Evolutionary conservation across 2,888 invertebrate species (phyloP), one percentile per base, ranked within the genome.

Genomic region (Achlya flavicornis): DNA sequence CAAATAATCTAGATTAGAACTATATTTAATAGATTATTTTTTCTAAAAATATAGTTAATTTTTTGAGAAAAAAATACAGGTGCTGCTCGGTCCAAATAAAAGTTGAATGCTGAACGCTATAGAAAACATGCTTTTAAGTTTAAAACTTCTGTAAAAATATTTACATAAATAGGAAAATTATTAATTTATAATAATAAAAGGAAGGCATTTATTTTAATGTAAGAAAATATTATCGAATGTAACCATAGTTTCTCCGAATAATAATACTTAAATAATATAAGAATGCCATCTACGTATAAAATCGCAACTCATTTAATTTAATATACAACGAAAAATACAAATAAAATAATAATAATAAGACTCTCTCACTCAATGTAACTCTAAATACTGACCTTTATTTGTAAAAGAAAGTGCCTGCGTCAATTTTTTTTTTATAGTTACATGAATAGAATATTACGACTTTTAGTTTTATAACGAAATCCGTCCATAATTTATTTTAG

Each of bases 401-500:
- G 26, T 59, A 38, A 35, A n/a, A 58, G 7, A 41, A 41, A 12
- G 12, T 41, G 41, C 41, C 12, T 41, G 41, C 12, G 41, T 41
- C 41, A 12, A 11, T 41, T 0, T 41, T 41, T 4, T 12, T 12
- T 12, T 12, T 0, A 12, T 41, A 35, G 35, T 12, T 41, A 41
- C 7, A 41, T 41, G 12, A 6, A 12, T 41, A 41, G 38, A 43
- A 32, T 43, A 32, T 32, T 61, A 33, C 33, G 43, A 66, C 66
- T 41, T 67, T 69, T 67, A 64, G 32, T 63, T 43, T 64, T 64
- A 67, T 64, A 74, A 75, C 71, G 72, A 64, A 73, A 73, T 69
- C 78, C 77, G 74, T 80, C 77, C 77, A 64, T 79, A 80, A 84
- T 76, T 81, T 84, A 84, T 82, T 74, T 69, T 78, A 84, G 79